These are phyloP conservation scores for Morpho deidamia DNA, from an alignment of 2,888 invertebrate genomes.

Conservation along the genomic window DNA sequence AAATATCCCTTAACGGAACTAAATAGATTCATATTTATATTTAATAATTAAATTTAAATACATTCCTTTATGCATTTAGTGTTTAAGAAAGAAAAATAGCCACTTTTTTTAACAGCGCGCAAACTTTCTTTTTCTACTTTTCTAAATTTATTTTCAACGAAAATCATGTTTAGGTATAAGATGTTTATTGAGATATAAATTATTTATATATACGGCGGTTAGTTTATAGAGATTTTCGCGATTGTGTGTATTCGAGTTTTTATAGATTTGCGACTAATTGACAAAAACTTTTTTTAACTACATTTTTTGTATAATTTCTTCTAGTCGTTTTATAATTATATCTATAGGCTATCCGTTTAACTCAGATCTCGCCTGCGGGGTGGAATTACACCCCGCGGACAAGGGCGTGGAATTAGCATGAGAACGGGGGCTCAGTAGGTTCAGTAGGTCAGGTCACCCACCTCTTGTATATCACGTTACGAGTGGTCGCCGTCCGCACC, in stretches of 20 bases:
- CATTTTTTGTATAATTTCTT: too few species aligned
- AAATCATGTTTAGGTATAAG: conserved; percentile 5
- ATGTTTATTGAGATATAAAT: not conserved
- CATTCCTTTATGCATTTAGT: conserved; percentile 5
- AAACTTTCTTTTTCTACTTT: conserved; percentile 6
- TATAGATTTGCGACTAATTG: too few species aligned
- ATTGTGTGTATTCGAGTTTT: conserved; percentile 2
- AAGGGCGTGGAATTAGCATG: too few species aligned
- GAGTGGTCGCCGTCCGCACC: too few species aligned
- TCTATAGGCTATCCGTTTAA: too few species aligned
- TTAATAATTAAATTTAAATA: not conserved
- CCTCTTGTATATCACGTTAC: too few species aligned
- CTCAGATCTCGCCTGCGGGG: too few species aligned
- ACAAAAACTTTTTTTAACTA: too few species aligned
- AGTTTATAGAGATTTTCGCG: not conserved
- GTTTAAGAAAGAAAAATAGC: not conserved
- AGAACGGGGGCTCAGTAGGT: too few species aligned
- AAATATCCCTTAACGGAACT: not conserved
- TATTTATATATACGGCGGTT: not conserved
- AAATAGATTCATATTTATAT: not conserved
- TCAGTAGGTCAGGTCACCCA: too few species aligned
- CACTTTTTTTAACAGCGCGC: conserved; percentile 12
- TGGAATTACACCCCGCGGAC: too few species aligned
- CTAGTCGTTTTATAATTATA: too few species aligned
- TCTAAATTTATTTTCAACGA: conserved; percentile 1